phyloP scores from a whole-genome alignment of 2,888 invertebrate species.

The Halocaridina rubra region DNA sequence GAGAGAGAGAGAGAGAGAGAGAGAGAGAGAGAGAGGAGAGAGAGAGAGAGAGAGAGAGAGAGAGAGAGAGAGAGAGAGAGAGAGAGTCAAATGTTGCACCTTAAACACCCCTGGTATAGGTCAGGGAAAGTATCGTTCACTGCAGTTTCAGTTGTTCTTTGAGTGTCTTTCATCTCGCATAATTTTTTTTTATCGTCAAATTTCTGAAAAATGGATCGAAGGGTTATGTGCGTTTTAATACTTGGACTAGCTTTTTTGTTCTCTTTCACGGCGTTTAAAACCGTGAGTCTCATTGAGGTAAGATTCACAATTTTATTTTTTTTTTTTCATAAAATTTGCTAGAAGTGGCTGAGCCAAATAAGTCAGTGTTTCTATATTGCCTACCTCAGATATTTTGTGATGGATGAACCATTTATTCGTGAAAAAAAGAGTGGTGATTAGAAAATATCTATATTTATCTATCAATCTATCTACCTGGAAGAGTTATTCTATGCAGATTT shows the following conservation, averaged over 20 bases:
- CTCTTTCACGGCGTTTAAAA: background rate
- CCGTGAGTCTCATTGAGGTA: conserved; percentile 17
- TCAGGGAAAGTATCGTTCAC: background rate
- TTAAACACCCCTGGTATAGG: background rate
- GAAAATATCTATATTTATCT: no score
- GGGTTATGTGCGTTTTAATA: background rate
- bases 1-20: conserved; percentile 10
- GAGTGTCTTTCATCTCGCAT: background rate
- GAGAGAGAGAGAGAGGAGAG: no score
- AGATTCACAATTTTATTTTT: no score
- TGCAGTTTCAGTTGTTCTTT: background rate
- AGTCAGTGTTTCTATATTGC: no score
- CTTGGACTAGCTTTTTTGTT: conserved; percentile 19
- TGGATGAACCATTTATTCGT: no score
- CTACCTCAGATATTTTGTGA: no score
- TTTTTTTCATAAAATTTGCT: no score
- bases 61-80: background rate
- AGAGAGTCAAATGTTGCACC: background rate
- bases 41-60: background rate
- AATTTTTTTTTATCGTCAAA: background rate
- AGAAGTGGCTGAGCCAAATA: no score
- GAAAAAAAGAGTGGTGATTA: no score
- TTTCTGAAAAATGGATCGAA: background rate
- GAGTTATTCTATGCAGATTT: no score
- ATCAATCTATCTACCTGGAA: no score